Base-by-base conservation (phyloP, 2,888 invertebrate genomes). In the Diadegma fenestrale region DNA sequence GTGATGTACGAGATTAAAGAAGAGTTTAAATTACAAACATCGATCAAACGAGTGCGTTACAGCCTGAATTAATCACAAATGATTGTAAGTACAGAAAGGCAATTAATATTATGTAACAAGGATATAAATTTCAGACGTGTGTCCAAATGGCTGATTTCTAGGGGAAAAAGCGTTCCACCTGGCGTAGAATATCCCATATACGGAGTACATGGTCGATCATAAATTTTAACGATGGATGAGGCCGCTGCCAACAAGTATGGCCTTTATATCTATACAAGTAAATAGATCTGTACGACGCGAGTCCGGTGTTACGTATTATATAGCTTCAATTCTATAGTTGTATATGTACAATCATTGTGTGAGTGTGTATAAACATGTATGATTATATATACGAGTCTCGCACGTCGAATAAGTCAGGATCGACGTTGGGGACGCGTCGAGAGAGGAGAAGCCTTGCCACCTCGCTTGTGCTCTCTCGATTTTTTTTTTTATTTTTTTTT, bases 161-260 rank as follows among this genome's bases (percentile, higher is more conserved):
- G 48, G 12, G 17, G 26, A 5, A 51, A 10, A 71, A 71, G 10
- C 51, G 26, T 30, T 33, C 33, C 30, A 26, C 68, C 26, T 45
- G 68, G 43, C 45, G 45, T 51, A 26, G 33, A 51, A 71, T 71
- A 30, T 69, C 72, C 41, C 72, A 26, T 51, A 22, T 72, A 80
- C 54, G 43, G 33, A 71, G 30, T 75, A 75, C 64, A 69, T 75
- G 83, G 63, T 54, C 63, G 75, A 75, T 75, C 83, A 83, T 83
- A 83, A 83, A 83, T 83, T 79, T 83, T 75, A 75, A 83, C 73
- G 83, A 83, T 69, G 77, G 79, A 79, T 83, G 79, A 79, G 69
- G 58, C 51, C 68, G 78, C 73, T 82, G 72, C 68, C 43, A 68
- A 73, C 72, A 77, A 82, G 79, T 69, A 61, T 14, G 14, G 75